A percentile compares a stretch with the other conserved stretches of the same genome.
phyloP scores from a whole-genome alignment of 2,888 invertebrate species.

The Tiliacea citrago region DNA sequence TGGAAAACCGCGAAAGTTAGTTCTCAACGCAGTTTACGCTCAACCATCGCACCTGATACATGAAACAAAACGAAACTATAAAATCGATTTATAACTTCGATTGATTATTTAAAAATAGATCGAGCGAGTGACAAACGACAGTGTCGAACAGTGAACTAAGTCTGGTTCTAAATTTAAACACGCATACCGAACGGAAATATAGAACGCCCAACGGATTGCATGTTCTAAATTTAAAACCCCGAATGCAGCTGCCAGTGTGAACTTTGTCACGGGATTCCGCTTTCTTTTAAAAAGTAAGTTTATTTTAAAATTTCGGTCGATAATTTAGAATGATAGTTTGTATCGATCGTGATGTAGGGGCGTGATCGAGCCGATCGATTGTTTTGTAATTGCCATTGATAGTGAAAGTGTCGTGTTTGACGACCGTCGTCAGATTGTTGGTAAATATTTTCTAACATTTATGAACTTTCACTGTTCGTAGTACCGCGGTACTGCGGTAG shows the following conservation, averaged over 20 bases:
- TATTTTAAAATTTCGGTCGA: constrained; percentile 55
- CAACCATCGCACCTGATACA: constrained; percentile 73
- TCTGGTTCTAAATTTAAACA: constrained; percentile 87
- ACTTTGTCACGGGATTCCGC: constrained; percentile 85
- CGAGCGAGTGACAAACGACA: constrained; percentile 86
- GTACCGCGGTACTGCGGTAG: constrained; percentile 35
- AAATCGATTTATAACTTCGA: constrained; percentile 67
- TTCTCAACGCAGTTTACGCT: constrained; percentile 76
- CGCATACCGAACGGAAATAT: constrained; percentile 88
- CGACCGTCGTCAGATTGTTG: constrained; percentile 72
- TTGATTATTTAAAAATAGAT: constrained; percentile 80
- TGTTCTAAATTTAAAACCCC: constrained; percentile 83
- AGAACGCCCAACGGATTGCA: constrained; percentile 88
- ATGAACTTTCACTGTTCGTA: constrained; percentile 73
- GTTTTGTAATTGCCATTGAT: constrained; percentile 82
- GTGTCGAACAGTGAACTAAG: constrained; percentile 88
- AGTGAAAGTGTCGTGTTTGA: constrained; percentile 80
- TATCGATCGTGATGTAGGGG: constrained; percentile 73
- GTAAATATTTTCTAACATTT: constrained; percentile 78
- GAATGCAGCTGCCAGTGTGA: constrained; percentile 88
- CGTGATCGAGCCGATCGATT: constrained; percentile 71
- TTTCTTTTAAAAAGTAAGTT: constrained; percentile 77
- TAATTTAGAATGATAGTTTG: constrained; percentile 49
- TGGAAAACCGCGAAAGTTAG: constrained; percentile 88
- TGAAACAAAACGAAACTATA: constrained; percentile 71